A percentile compares a stretch with the other conserved stretches of the same genome.
These are phyloP conservation scores for Acanthornis magna DNA, from an alignment of 2,797 vertebrate genomes.

Conservation along the genomic window DNA sequence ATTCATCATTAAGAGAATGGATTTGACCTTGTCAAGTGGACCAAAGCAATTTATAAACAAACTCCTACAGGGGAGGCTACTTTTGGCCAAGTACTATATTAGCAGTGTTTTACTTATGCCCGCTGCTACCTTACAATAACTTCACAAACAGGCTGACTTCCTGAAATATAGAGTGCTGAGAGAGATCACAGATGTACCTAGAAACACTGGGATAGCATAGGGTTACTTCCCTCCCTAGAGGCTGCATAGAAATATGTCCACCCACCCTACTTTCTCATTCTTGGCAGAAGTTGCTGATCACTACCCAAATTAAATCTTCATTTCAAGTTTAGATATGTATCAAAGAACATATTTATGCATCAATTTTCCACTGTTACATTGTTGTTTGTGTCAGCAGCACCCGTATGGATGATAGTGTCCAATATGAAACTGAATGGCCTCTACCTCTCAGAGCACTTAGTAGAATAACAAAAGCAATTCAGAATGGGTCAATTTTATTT, in stretches of 20 bases:
- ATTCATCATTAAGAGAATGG: slow-evolving; percentile 94
- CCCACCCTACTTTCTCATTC: not conserved
- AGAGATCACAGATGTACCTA: slow-evolving; percentile 51
- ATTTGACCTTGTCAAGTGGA: slow-evolving; percentile 97
- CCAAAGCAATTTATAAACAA: slow-evolving; percentile 92
- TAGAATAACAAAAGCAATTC: not conserved
- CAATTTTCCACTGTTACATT: not conserved
- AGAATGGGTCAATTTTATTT: not conserved
- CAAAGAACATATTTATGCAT: not conserved
- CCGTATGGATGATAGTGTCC: not conserved
- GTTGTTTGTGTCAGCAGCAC: not conserved
- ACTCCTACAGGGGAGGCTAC: slow-evolving; percentile 75
- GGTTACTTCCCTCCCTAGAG: slow-evolving; percentile 48
- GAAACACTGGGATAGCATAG: slow-evolving; percentile 2
- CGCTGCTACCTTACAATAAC: slow-evolving; percentile 72
- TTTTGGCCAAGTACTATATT: slow-evolving; percentile 70
- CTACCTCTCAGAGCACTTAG: not conserved
- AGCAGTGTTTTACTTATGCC: slow-evolving; percentile 67
- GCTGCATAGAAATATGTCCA: not conserved
- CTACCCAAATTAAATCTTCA: not conserved
- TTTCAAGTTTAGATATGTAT: not conserved
- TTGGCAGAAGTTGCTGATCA: not conserved
- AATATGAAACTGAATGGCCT: not conserved
- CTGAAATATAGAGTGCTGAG: slow-evolving; percentile 65
- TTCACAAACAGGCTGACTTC: slow-evolving; percentile 57